A percentile compares a stretch with the other conserved stretches of the same genome.
phyloP scores from a whole-genome alignment of 2,797 vertebrate species.

The Periparus ater region DNA sequence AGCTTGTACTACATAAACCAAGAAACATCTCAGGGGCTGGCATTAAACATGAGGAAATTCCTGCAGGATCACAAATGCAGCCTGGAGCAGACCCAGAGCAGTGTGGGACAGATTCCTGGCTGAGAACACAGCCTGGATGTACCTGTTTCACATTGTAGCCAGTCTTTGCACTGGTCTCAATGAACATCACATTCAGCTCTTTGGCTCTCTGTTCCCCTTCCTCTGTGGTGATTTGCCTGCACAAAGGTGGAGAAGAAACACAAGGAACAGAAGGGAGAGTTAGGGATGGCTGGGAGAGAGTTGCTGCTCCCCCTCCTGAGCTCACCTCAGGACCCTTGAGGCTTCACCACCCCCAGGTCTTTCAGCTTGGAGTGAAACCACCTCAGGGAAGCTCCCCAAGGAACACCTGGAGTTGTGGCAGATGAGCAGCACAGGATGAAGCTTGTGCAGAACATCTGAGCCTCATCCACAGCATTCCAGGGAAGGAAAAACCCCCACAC shows the following conservation, averaged over 20 bases:
- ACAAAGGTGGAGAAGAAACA: constrained; percentile 8
- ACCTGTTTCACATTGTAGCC: constrained; percentile 98
- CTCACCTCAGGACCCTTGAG: not conserved
- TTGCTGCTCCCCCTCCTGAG: not conserved
- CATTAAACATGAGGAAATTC: not conserved
- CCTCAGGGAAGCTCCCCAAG: not conserved
- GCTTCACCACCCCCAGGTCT: not conserved
- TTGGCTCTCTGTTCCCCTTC: constrained; percentile 96
- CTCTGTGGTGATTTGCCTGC: constrained; percentile 95
- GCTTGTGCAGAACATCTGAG: not conserved
- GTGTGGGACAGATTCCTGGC: not conserved
- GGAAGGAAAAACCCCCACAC: not conserved
- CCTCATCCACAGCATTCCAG: not conserved
- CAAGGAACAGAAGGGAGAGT: constrained; percentile 35
- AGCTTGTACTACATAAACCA: not conserved
- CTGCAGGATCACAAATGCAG: not conserved
- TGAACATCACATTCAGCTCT: constrained; percentile 98
- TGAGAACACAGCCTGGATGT: constrained; percentile 4
- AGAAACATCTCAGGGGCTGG: not conserved
- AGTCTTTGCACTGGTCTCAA: constrained; percentile 97
- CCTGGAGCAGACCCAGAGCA: not conserved
- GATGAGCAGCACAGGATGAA: not conserved
- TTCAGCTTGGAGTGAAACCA: not conserved
- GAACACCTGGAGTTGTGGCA: not conserved
- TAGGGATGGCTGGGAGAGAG: not conserved